Conservation (phyloP, 2,888 invertebrate species). For the Meta bourneti region DNA sequence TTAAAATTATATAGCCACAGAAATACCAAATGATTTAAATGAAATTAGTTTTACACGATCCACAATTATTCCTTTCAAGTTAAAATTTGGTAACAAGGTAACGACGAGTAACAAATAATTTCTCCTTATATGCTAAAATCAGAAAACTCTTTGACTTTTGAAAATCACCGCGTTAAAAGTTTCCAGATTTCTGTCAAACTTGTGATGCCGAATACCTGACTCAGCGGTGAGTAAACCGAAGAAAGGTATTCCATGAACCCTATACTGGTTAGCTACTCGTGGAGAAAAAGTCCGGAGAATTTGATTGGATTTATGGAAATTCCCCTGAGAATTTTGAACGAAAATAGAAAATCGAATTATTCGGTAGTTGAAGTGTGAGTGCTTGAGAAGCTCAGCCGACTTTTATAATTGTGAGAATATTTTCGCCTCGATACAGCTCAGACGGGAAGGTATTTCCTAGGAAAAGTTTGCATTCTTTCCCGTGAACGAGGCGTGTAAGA, state of each 20-base stretch:
- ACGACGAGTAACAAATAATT: too few species aligned
- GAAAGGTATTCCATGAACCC: constrained; percentile 15
- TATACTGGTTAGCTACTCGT: constrained; percentile 28
- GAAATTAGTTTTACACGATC: too few species aligned
- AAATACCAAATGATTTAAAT: too few species aligned
- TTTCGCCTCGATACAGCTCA: not conserved
- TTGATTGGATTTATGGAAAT: constrained; percentile 57
- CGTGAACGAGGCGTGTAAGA: not conserved
- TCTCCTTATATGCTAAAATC: not conserved
- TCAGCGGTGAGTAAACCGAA: not conserved
- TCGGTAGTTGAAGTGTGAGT: constrained; percentile 11
- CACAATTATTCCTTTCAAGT: too few species aligned
- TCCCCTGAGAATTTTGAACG: not conserved
- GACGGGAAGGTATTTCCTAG: not conserved
- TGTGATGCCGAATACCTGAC: not conserved
- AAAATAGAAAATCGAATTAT: constrained; percentile 54
- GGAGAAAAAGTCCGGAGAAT: constrained; percentile 22
- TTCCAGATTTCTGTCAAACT: not conserved
- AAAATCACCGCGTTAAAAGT: not conserved
- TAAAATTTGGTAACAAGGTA: too few species aligned
- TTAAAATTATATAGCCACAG: too few species aligned
- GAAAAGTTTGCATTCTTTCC: not conserved
- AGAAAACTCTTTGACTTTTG: constrained; percentile 1
- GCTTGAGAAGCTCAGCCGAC: constrained; percentile 16
- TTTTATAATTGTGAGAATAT: constrained; percentile 44